Percentiles rank a stretch among this genome's conserved stretches.
phyloP scores from a whole-genome alignment of 1,140 invertebrate species.

The Hydropsyche tenuis region DNA sequence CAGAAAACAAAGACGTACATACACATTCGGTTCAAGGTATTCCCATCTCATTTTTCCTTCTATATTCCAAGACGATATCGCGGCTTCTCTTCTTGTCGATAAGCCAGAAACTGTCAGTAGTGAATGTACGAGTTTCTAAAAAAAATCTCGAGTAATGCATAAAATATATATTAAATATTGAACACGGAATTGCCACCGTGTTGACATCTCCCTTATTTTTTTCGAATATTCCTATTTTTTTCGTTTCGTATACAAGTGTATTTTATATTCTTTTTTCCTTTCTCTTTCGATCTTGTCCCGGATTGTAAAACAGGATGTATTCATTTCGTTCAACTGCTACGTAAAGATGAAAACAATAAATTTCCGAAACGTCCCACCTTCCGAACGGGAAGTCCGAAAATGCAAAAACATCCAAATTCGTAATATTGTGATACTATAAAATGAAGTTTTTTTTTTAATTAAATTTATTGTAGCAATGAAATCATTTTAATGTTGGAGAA shows the following conservation, averaged over 20 bases:
- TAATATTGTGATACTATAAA: too few relatives aligned
- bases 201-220: background rate
- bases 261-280: background rate
- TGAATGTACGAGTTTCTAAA: slow-evolving; percentile 2
- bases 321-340: slow-evolving; percentile 20
- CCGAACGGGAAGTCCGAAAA: background rate
- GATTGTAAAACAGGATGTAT: slow-evolving; percentile 24
- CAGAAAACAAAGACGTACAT: background rate
- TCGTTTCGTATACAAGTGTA: background rate
- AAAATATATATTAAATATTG: slow-evolving; percentile 16
- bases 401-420: background rate
- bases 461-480: too few relatives aligned
- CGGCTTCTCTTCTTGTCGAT: background rate
- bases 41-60: too few relatives aligned
- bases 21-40: background rate
- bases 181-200: background rate
- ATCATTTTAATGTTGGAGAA: too few relatives aligned
- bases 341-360: slow-evolving; percentile 20
- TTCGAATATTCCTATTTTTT: background rate
- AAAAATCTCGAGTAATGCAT: background rate
- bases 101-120: background rate
- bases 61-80: background rate
- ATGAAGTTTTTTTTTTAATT: too few relatives aligned
- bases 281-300: background rate
- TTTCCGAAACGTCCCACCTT: slow-evolving; percentile 10